Evolutionary conservation across 30 jellyfish, hydroid and myxozoan species (phyloP).

Genomic region (Aurelia aurita complex sp. Pacific): DNA sequence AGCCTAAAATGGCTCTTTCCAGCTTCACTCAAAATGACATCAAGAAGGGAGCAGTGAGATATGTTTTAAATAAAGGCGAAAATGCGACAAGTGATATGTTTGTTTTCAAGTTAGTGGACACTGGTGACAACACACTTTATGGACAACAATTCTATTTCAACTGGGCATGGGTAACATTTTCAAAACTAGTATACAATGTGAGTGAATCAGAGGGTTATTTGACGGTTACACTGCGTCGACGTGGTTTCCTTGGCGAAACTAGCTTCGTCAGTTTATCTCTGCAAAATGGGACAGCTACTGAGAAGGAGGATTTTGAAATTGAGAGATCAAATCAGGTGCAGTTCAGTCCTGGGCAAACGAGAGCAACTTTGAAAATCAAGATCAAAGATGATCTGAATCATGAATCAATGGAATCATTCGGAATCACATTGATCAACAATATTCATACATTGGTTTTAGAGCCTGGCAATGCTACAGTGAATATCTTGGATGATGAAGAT

Average conservation of each 20-base stretch:
- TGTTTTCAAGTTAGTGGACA: conserved; percentile 78
- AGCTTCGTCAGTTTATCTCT: conserved; percentile 71
- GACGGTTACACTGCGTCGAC: conserved; percentile 59
- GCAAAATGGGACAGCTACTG: conserved; percentile 73
- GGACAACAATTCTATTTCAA: conserved; percentile 83
- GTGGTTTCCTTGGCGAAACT: conserved; percentile 87
- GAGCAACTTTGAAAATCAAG: conserved; percentile 58
- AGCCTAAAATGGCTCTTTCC: conserved; percentile 31
- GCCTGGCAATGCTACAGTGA: conserved; percentile 78
- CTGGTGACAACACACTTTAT: conserved; percentile 67
- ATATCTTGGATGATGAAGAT: conserved; percentile 85
- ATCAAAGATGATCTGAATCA: conserved; percentile 70
- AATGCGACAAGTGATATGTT: conserved; percentile 87
- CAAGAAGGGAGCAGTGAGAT: conserved; percentile 55
- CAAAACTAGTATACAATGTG: conserved; percentile 54
- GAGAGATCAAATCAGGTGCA: conserved; percentile 71
- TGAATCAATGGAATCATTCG: conserved; percentile 71
- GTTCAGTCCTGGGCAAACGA: conserved; percentile 87
- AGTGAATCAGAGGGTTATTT: conserved; percentile 82
- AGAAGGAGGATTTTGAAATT: conserved; percentile 58
- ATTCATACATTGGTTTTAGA: conserved; percentile 63
- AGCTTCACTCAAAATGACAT: conserved; percentile 83
- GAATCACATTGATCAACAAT: conserved; percentile 41
- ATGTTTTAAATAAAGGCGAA: conserved; percentile 56
- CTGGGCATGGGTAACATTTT: conserved; percentile 92